Conservation (phyloP, 2,113 vertebrate species). For the Siniperca chuatsi region DNA sequence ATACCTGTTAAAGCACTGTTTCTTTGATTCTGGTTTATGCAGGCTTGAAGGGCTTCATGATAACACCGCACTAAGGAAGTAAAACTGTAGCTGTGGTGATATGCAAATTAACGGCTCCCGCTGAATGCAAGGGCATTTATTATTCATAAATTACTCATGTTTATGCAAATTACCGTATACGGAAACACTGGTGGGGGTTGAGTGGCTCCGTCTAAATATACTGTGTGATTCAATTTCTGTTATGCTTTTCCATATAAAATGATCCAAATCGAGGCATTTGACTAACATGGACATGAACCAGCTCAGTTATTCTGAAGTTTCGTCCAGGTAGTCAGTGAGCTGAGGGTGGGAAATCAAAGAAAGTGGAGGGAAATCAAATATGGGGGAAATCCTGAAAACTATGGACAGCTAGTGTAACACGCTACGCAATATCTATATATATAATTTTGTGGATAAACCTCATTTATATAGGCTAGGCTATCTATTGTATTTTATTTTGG, state of each 20-base stretch:
- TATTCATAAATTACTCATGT: conserved; percentile 97
- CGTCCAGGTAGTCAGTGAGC: background rate
- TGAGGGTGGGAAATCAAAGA: background rate
- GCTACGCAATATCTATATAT: too few relatives aligned
- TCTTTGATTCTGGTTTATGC: conserved; percentile 88
- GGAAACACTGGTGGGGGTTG: conserved; percentile 78
- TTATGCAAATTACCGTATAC: conserved; percentile 93
- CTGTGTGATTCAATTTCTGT: conserved; percentile 44
- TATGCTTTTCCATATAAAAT: conserved; percentile 37
- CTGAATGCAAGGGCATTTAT: conserved; percentile 94
- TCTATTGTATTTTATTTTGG: too few relatives aligned
- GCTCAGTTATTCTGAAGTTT: conserved; percentile 11
- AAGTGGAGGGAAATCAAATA: background rate
- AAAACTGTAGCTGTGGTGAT: conserved; percentile 91
- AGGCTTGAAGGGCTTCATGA: conserved; percentile 87
- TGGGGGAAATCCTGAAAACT: background rate
- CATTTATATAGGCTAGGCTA: background rate
- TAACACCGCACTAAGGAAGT: conserved; percentile 86
- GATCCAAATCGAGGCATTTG: conserved; percentile 39
- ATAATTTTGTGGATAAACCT: too few relatives aligned
- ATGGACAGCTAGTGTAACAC: background rate
- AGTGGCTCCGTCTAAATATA: conserved; percentile 73
- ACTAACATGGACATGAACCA: conserved; percentile 6
- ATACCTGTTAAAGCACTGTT: conserved; percentile 89
- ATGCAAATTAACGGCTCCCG: conserved; percentile 93